Percentiles rank a stretch among this genome's conserved stretches.
Conservation (phyloP, 2,888 invertebrate species). For the Subacronicta megacephala region DNA sequence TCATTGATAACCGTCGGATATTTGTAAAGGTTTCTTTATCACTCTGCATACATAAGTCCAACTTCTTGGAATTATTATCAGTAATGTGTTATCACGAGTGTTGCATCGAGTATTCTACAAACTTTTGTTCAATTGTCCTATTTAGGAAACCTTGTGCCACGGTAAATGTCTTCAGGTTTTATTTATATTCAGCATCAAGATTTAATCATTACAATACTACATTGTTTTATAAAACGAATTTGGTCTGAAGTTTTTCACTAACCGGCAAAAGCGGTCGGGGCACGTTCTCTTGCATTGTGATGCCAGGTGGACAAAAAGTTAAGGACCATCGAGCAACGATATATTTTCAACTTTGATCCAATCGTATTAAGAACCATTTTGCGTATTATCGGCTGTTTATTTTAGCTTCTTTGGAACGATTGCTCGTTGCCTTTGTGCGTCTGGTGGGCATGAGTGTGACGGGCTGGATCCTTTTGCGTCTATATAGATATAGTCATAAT, state of each 20-base stretch:
- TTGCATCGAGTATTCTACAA: constrained; percentile 61
- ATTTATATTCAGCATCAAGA: constrained; percentile 9
- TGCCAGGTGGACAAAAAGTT: constrained; percentile 66
- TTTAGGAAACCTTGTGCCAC: constrained; percentile 29
- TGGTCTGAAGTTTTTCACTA: constrained; percentile 74
- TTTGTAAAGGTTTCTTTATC: constrained; percentile 61
- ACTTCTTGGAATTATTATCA: constrained; percentile 77
- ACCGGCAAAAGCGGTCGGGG: constrained; percentile 85
- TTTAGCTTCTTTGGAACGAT: constrained; percentile 73
- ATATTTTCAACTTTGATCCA: constrained; percentile 71
- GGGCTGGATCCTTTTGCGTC: constrained; percentile 85
- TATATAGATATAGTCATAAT: constrained; percentile 78
- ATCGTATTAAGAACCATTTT: constrained; percentile 74
- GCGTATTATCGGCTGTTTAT: constrained; percentile 59
- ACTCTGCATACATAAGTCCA: constrained; percentile 63
- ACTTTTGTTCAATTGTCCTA: constrained; percentile 34
- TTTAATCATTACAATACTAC: constrained; percentile 42
- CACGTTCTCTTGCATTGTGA: constrained; percentile 85
- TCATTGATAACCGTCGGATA: constrained; percentile 36
- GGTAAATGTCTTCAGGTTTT: background rate
- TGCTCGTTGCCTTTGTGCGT: constrained; percentile 83
- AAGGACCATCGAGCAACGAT: constrained; percentile 60
- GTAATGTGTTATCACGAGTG: constrained; percentile 68
- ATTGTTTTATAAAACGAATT: constrained; percentile 63
- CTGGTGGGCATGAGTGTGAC: constrained; percentile 86